These are phyloP conservation scores for Orestias chungarensis DNA, from an alignment of 2,797 vertebrate genomes.

Conservation along the genomic window DNA sequence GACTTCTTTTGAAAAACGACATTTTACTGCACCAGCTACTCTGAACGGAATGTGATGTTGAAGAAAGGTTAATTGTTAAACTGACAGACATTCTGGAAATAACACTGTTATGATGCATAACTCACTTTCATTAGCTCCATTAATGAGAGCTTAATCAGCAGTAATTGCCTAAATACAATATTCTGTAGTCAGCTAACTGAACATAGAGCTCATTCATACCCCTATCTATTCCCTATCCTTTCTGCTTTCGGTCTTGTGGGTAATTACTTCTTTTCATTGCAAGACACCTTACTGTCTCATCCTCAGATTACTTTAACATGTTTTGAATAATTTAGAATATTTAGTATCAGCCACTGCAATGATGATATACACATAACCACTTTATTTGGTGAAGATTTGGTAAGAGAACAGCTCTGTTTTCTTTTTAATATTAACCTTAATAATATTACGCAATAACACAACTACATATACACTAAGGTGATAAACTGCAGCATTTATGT, in stretches of 20 bases:
- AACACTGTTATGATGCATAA: constrained; percentile 12
- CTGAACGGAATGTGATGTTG: background rate
- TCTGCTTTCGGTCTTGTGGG: background rate
- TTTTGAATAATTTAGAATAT: background rate
- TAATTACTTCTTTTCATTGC: background rate
- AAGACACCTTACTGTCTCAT: background rate
- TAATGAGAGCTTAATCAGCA: constrained; percentile 12
- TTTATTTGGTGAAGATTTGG: background rate
- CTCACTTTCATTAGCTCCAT: constrained; percentile 14
- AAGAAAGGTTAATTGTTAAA: background rate
- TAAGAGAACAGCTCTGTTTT: background rate
- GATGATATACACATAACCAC: background rate
- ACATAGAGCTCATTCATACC: constrained; percentile 5
- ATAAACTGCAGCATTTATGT: background rate
- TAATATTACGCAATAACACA: background rate
- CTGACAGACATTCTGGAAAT: background rate
- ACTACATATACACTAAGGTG: background rate
- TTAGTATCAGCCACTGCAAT: background rate
- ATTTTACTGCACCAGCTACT: background rate
- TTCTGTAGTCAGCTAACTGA: constrained; percentile 8
- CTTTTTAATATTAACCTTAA: background rate
- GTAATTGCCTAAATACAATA: constrained; percentile 14
- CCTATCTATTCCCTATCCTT: background rate
- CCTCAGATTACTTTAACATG: background rate
- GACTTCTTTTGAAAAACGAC: background rate